Evolutionary conservation across 2,797 vertebrate genomes (phyloP).

Genomic region (Basileuterus tristriatus): DNA sequence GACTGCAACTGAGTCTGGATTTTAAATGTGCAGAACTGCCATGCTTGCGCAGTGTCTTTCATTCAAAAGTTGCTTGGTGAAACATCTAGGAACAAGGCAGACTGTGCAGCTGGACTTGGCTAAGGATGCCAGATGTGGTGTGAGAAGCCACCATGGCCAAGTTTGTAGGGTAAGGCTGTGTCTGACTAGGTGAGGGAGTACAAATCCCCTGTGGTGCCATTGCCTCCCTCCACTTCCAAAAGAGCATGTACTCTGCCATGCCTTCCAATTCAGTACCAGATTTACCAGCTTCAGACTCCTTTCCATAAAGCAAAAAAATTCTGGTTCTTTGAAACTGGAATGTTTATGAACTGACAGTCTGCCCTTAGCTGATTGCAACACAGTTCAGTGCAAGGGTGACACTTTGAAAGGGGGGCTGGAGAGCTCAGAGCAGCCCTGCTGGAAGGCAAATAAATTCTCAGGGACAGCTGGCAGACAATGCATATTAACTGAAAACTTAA

Average conservation of each 20-base stretch:
- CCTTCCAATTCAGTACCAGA: neutral
- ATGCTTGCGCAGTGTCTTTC: neutral
- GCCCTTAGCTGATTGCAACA: neutral
- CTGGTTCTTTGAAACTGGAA: neutral
- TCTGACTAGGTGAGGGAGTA: neutral
- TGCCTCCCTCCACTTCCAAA: neutral
- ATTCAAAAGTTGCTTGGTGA: neutral
- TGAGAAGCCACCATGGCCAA: neutral
- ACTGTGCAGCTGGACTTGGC: neutral
- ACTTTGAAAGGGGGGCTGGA: neutral
- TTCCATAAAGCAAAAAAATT: neutral
- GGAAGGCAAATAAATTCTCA: neutral
- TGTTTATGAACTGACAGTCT: neutral
- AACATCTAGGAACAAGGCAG: neutral
- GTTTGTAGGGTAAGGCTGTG: neutral
- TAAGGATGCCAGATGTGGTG: neutral
- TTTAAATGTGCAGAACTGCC: neutral
- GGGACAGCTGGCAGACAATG: neutral
- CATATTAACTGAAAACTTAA: neutral
- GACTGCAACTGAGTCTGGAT: neutral
- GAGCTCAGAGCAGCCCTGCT: neutral
- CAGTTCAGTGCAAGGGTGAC: neutral
- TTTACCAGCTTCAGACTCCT: neutral
- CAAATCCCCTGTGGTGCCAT: neutral
- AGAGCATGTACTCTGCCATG: accelerated